phyloP scores from a whole-genome alignment of 2,797 vertebrate genomes.

The Rhynchotus rufescens region DNA sequence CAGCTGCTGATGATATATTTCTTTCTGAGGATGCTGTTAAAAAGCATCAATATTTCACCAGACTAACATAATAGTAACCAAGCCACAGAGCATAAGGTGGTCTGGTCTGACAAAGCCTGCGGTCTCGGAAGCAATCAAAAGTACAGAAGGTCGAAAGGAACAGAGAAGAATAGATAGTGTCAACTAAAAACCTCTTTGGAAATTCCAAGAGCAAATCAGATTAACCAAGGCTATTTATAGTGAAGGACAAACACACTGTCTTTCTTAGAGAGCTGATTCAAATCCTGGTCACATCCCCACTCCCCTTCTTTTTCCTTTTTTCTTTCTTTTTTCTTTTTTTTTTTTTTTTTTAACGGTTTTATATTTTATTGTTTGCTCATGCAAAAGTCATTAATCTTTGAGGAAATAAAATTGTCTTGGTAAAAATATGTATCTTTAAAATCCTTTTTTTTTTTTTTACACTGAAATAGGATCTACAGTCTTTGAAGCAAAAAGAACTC shows the following conservation, averaged over 20 bases:
- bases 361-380: background rate
- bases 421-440: background rate
- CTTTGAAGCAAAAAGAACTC: background rate
- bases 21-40: background rate
- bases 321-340: too few relatives aligned
- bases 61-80: background rate
- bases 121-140: background rate
- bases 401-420: background rate
- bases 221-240: background rate
- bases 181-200: background rate
- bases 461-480: background rate
- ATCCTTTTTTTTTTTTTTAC: background rate
- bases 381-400: background rate
- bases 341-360: background rate
- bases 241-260: background rate
- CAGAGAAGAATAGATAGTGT: background rate
- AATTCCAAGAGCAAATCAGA: background rate
- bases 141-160: background rate
- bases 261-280: background rate
- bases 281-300: background rate
- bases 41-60: background rate
- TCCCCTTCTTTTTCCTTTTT: too few relatives aligned
- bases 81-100: background rate
- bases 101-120: background rate
- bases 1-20: background rate